Conservation (phyloP, 1,140 invertebrate genomes). For the Arctopsyche grandis region DNA sequence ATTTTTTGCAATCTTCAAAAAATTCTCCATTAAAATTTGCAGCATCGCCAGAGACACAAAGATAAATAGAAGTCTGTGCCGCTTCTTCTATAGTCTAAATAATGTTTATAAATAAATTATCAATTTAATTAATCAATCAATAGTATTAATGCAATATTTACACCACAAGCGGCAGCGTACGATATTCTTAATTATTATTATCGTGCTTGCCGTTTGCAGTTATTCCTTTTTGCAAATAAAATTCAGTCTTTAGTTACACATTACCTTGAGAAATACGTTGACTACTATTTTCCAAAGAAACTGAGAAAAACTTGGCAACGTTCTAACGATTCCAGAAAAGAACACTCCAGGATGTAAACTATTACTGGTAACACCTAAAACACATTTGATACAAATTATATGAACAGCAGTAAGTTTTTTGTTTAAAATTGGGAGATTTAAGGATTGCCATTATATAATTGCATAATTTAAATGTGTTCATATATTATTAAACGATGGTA, state of each 20-base stretch:
- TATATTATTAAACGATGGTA: no score
- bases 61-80: slow-evolving; percentile 82
- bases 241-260: no score
- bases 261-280: slow-evolving; percentile 57
- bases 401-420: no score
- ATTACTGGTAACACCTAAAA: slow-evolving; percentile 74
- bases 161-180: no score
- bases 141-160: neutral
- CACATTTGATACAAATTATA: neutral
- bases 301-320: slow-evolving; percentile 71
- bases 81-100: slow-evolving; percentile 80
- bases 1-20: slow-evolving; percentile 82
- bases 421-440: neutral
- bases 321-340: slow-evolving; percentile 78
- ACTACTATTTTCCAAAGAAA: slow-evolving; percentile 65
- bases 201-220: neutral
- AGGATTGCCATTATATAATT: no score
- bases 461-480: no score
- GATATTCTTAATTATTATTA: neutral
- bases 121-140: neutral
- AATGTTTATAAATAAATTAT: neutral
- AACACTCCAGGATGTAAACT: slow-evolving; percentile 84
- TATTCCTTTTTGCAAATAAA: no score
- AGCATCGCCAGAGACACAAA: slow-evolving; percentile 81
- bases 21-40: slow-evolving; percentile 81